A percentile compares a stretch with the other conserved stretches of the same genome.
Evolutionary conservation across 2,797 vertebrate species (phyloP).

Genomic region (Crenuchus spilurus): DNA sequence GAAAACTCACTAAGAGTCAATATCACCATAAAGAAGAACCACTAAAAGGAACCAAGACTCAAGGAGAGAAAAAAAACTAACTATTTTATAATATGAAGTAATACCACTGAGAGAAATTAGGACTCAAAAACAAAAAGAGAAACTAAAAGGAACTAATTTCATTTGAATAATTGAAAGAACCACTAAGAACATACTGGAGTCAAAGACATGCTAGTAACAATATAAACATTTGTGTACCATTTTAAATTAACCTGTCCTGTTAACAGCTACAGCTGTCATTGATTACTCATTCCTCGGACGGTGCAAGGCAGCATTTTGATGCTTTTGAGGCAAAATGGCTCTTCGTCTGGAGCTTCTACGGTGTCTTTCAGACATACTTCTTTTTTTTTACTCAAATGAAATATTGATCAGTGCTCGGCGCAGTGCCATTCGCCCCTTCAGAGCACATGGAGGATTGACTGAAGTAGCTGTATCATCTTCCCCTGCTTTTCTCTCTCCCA

Average conservation of each 20-base stretch:
- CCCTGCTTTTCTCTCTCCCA: conserved; percentile 10
- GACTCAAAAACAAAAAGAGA: too few relatives aligned
- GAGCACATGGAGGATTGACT: conserved; percentile 19
- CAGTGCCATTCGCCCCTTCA: neutral
- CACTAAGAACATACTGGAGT: too few relatives aligned
- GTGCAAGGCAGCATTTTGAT: neutral
- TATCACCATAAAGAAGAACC: too few relatives aligned
- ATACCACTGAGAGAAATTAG: too few relatives aligned
- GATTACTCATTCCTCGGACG: neutral
- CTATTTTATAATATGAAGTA: too few relatives aligned
- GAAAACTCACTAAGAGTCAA: too few relatives aligned
- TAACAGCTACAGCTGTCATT: neutral
- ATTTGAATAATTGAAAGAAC: too few relatives aligned
- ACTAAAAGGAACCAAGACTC: too few relatives aligned
- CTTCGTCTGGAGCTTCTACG: neutral
- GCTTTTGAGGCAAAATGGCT: conserved; percentile 5
- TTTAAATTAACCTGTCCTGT: neutral
- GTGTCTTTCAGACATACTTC: neutral
- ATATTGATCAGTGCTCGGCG: conserved; percentile 43
- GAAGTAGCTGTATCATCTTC: conserved; percentile 30
- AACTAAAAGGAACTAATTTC: too few relatives aligned
- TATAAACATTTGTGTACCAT: neutral
- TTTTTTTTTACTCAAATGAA: conserved; percentile 33
- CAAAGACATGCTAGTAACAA: neutral
- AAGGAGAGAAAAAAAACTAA: too few relatives aligned